Conservation (phyloP, 2,113 vertebrate species). For the Scolopax mira region DNA sequence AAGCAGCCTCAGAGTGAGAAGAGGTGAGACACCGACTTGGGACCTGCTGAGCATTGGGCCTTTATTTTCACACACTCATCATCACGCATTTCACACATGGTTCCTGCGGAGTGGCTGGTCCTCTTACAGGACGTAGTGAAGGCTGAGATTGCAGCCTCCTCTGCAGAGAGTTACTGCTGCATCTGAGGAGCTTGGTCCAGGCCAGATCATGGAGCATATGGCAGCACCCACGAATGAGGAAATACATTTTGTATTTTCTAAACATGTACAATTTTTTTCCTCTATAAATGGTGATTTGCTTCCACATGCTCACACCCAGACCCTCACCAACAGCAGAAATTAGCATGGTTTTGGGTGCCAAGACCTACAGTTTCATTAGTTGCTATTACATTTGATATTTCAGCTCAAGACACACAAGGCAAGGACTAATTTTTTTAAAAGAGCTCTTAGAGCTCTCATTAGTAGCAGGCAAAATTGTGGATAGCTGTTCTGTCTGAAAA, state of each 20-base stretch:
- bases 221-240: not conserved
- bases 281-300: not conserved
- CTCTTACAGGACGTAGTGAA: not conserved
- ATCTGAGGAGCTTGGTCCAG: not conserved
- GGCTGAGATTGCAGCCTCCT: not conserved
- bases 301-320: not conserved
- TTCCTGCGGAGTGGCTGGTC: not conserved
- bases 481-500: not conserved
- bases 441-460: not conserved
- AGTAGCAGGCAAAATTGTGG: not conserved
- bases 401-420: not conserved
- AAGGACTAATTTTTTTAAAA: not conserved
- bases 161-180: not conserved
- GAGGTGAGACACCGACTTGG: not conserved
- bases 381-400: not conserved
- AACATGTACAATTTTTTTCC: not conserved
- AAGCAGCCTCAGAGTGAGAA: not conserved
- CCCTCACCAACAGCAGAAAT: not conserved
- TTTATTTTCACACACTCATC: not conserved
- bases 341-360: not conserved
- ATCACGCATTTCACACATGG: accelerated
- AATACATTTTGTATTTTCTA: not conserved
- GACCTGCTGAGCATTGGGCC: not conserved
- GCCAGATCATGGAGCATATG: accelerated
- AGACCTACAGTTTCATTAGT: not conserved